Evolutionary conservation across 2,888 invertebrate species (phyloP).

Genomic region (Phlogophora meticulosa): DNA sequence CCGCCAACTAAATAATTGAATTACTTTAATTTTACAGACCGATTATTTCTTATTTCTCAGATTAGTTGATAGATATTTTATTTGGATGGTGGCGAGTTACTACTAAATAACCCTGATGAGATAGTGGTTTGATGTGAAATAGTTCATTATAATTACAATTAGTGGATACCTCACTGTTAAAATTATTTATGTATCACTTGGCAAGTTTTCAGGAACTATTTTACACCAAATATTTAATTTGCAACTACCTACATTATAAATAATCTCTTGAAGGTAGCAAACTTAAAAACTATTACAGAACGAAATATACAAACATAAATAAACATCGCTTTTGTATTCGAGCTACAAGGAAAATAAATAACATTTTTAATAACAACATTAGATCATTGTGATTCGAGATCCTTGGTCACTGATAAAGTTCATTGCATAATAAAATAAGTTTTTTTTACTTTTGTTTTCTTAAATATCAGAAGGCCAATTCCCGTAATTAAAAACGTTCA

Average conservation of each 20-base stretch:
- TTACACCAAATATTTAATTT: conserved; percentile 6
- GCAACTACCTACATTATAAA: not conserved
- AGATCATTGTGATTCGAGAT: conserved; percentile 28
- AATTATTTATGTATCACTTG: not conserved
- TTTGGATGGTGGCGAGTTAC: conserved; percentile 6
- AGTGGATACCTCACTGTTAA: not conserved
- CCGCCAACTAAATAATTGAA: conserved; percentile 18
- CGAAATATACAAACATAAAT: conserved; percentile 48
- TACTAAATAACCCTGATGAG: not conserved
- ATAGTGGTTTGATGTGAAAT: conserved; percentile 17
- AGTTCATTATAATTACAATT: conserved; percentile 11
- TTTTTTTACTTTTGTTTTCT: not conserved
- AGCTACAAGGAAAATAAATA: conserved; percentile 30
- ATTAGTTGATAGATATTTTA: not conserved
- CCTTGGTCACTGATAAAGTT: conserved; percentile 17
- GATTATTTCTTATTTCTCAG: not conserved
- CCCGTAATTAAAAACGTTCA: too few species aligned
- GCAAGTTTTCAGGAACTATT: conserved; percentile 11
- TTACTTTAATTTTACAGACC: not conserved
- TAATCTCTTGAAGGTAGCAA: conserved; percentile 39
- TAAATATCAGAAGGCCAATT: conserved; percentile 8
- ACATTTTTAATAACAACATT: conserved; percentile 26
- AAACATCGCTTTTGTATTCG: conserved; percentile 21
- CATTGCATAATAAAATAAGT: not conserved
- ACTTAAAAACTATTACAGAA: conserved; percentile 42